phyloP scores from a whole-genome alignment of 2,888 invertebrate genomes.

The Blastobasis lacticolella region DNA sequence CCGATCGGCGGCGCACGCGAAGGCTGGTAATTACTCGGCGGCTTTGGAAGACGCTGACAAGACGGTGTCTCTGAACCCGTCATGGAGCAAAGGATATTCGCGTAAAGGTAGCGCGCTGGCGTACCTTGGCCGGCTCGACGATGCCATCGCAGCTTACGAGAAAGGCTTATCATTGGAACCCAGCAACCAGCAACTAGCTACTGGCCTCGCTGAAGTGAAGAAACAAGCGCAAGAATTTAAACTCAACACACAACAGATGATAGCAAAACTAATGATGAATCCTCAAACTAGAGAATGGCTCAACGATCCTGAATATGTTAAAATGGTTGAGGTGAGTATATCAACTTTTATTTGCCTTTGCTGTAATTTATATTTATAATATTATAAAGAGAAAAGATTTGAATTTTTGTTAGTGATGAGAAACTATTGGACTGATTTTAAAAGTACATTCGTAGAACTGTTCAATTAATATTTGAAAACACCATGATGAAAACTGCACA shows the following conservation, averaged over 20 bases:
- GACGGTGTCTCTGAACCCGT: conserved; percentile 85
- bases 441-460: too few relatives aligned
- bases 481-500: too few relatives aligned
- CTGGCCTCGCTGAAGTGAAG: conserved; percentile 78
- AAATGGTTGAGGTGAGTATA: conserved; percentile 68
- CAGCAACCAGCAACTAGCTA: conserved; percentile 79
- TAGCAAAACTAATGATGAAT: conserved; percentile 77
- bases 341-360: not conserved
- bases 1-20: conserved; percentile 92
- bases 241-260: conserved; percentile 42
- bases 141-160: conserved; percentile 85
- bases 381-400: too few relatives aligned
- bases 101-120: conserved; percentile 90
- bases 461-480: too few relatives aligned
- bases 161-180: conserved; percentile 81
- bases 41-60: conserved; percentile 91
- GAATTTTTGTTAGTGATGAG: too few relatives aligned
- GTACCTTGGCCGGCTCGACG: conserved; percentile 81
- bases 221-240: conserved; percentile 36
- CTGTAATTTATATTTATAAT: too few relatives aligned
- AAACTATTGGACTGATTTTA: too few relatives aligned
- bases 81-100: conserved; percentile 92
- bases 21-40: conserved; percentile 80
- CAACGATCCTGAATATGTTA: conserved; percentile 83
- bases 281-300: conserved; percentile 81